Percentiles rank a stretch among this genome's conserved stretches.
phyloP scores from a whole-genome alignment of 2,888 invertebrate species.

The Physocephala rufipes region DNA sequence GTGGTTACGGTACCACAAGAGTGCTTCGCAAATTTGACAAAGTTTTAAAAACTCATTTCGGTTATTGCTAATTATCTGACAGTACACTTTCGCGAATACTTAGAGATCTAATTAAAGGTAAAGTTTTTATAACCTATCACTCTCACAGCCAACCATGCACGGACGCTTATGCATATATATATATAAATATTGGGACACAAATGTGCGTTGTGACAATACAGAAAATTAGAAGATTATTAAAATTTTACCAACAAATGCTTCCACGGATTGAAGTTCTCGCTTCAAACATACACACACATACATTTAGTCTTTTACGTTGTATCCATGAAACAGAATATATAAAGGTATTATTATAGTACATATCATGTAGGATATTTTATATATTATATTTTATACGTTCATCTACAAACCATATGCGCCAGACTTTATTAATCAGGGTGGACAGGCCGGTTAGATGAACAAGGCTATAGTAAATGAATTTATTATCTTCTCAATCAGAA shows the following conservation, averaged over 20 bases:
- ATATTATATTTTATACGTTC: too few species aligned
- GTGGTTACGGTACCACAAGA: neutral
- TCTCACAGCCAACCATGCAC: neutral
- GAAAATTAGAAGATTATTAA: constrained; percentile 1
- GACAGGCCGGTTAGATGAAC: too few species aligned
- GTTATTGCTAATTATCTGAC: neutral
- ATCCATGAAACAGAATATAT: neutral
- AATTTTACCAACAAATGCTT: neutral
- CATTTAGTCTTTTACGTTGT: neutral
- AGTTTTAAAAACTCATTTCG: constrained; percentile 6
- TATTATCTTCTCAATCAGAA: too few species aligned
- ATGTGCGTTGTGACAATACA: neutral
- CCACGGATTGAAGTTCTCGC: neutral
- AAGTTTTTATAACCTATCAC: neutral
- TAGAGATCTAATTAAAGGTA: neutral
- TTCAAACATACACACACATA: neutral
- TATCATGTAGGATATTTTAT: too few species aligned
- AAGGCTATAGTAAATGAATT: too few species aligned
- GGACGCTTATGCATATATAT: neutral
- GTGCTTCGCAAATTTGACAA: neutral
- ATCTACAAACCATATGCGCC: too few species aligned
- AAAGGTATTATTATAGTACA: too few species aligned
- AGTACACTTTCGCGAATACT: neutral
- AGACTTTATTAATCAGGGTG: too few species aligned
- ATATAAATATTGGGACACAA: too few species aligned